phyloP scores from a whole-genome alignment of 2,113 vertebrate genomes.

The Apistogramma diplotaenia region DNA sequence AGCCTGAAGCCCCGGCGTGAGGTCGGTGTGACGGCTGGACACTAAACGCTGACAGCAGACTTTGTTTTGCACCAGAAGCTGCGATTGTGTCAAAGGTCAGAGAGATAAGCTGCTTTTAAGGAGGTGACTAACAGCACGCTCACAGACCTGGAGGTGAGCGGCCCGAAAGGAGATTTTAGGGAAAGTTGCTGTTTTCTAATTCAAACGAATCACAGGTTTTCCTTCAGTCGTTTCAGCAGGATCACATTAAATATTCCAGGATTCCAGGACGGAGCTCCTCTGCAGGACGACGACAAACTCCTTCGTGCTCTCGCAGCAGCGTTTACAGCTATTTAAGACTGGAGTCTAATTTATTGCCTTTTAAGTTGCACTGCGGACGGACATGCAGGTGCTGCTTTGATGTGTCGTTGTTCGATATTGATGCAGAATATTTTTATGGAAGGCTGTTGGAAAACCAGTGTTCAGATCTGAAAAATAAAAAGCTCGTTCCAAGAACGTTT shows the following conservation, averaged over 20 bases:
- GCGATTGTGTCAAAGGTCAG: not conserved
- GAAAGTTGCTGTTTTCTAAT: not conserved
- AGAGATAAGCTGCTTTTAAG: not conserved
- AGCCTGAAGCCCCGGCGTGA: not conserved
- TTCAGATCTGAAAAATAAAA: slow-evolving; percentile 38
- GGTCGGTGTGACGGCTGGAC: not conserved
- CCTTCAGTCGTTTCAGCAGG: not conserved
- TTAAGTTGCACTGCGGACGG: slow-evolving; percentile 25
- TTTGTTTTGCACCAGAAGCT: not conserved
- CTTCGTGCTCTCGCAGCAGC: not conserved
- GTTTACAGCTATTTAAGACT: slow-evolving; percentile 23
- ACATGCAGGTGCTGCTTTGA: slow-evolving; percentile 21
- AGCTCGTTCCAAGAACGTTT: slow-evolving; percentile 17
- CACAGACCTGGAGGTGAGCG: not conserved
- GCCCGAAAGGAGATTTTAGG: not conserved
- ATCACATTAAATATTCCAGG: not conserved
- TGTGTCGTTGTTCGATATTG: slow-evolving; percentile 6
- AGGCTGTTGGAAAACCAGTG: not conserved
- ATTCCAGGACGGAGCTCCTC: not conserved
- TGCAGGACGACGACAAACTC: not conserved
- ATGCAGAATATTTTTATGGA: slow-evolving; percentile 43
- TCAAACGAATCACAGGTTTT: not conserved
- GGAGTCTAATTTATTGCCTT: slow-evolving; percentile 55
- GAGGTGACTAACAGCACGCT: not conserved
- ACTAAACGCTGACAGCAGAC: not conserved